These are phyloP conservation scores for Drosophila teissieri DNA, from an alignment of 1,140 invertebrate genomes.

Conservation along the genomic window DNA sequence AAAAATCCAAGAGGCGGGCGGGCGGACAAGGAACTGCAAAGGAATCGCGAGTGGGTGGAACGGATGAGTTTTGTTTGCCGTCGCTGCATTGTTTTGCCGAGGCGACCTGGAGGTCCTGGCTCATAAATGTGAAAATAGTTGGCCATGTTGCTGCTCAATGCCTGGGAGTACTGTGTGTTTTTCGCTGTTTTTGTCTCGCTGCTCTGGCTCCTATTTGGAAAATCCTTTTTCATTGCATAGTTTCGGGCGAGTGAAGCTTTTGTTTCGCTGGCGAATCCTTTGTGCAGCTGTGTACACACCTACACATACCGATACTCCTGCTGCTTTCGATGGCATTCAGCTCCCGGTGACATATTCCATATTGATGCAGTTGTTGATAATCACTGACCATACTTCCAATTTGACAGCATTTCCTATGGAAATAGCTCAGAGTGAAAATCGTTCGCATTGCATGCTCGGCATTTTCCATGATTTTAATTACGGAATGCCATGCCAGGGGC, in stretches of 20 bases:
- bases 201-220: conserved; percentile 34
- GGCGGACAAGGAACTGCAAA: conserved; percentile 33
- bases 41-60: conserved; percentile 41
- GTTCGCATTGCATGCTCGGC: conserved; percentile 12
- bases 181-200: conserved; percentile 14
- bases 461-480: conserved; percentile 75
- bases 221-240: conserved; percentile 63
- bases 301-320: not conserved
- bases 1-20: conserved; percentile 13
- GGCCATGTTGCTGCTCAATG: conserved; percentile 55
- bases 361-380: conserved; percentile 58
- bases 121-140: conserved; percentile 81
- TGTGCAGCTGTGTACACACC: conserved; percentile 1
- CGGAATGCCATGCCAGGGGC: conserved; percentile 61
- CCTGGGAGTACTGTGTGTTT: conserved; percentile 24
- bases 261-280: conserved; percentile 32
- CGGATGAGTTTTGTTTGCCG: conserved; percentile 62
- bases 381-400: conserved; percentile 60
- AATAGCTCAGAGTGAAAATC: conserved; percentile 35
- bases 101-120: conserved; percentile 45
- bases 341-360: conserved; percentile 29
- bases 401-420: conserved; percentile 56
- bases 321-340: conserved; percentile 15
- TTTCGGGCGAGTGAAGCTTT: conserved; percentile 39
- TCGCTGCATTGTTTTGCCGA: conserved; percentile 37